Evolutionary conservation across 2,888 invertebrate genomes (phyloP).

Genomic region (Euzophera pinguis): DNA sequence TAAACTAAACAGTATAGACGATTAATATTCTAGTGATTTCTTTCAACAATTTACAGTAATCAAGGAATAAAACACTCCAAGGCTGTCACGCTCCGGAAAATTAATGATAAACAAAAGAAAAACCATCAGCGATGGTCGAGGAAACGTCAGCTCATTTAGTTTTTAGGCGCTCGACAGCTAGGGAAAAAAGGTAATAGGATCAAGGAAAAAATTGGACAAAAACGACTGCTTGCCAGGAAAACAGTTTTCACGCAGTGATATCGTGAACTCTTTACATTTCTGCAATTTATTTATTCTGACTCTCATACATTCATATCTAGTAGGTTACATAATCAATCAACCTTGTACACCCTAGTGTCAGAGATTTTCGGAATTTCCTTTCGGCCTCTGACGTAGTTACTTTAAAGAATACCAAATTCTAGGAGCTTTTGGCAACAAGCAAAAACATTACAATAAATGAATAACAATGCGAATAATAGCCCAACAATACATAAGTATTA

Average conservation of each 20-base stretch:
- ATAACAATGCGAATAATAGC: too few relatives aligned
- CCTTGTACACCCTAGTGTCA: too few relatives aligned
- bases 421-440: too few relatives aligned
- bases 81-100: constrained; percentile 36
- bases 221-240: background rate
- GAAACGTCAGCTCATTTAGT: constrained; percentile 34
- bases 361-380: too few relatives aligned
- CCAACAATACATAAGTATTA: too few relatives aligned
- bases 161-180: constrained; percentile 16
- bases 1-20: too few relatives aligned
- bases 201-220: constrained; percentile 10
- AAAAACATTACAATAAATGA: too few relatives aligned
- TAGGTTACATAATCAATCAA: too few relatives aligned
- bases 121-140: constrained; percentile 31
- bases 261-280: background rate
- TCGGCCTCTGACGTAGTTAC: too few relatives aligned
- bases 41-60: background rate
- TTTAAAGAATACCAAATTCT: too few relatives aligned
- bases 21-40: background rate
- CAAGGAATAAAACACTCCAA: constrained; percentile 36
- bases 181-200: constrained; percentile 17
- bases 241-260: constrained; percentile 1
- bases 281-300: too few relatives aligned
- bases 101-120: constrained; percentile 31
- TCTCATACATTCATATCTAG: too few relatives aligned